A percentile compares a stretch with the other conserved stretches of the same genome.
Evolutionary conservation across 2,797 vertebrate genomes (phyloP).

Genomic region (Sebastes trivittatus): DNA sequence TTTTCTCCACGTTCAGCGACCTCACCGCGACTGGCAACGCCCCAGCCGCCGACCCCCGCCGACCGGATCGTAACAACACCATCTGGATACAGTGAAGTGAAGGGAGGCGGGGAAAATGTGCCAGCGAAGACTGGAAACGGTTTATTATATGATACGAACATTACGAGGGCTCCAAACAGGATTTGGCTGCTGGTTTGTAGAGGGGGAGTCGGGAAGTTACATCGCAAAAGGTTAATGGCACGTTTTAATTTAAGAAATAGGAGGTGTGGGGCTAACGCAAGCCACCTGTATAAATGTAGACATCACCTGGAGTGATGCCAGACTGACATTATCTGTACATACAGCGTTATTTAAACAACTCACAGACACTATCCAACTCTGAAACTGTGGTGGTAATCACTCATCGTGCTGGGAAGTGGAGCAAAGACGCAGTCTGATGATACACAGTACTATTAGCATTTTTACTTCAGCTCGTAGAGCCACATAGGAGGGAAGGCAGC

Average conservation of each 20-base stretch:
- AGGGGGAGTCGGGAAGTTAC: neutral
- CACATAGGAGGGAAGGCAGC: neutral
- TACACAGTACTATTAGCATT: slow-evolving; percentile 4
- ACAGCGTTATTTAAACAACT: slow-evolving; percentile 68
- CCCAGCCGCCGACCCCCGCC: slow-evolving; percentile 84
- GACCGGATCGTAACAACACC: slow-evolving; percentile 90
- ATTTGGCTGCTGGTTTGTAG: slow-evolving; percentile 53
- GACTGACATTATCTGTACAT: slow-evolving; percentile 59
- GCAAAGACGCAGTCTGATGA: slow-evolving; percentile 19
- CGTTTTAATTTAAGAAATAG: slow-evolving; percentile 53
- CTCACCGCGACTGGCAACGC: slow-evolving; percentile 84
- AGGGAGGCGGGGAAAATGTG: neutral
- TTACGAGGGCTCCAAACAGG: slow-evolving; percentile 45
- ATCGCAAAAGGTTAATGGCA: slow-evolving; percentile 5
- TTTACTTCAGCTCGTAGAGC: slow-evolving; percentile 6
- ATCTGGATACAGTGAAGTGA: slow-evolving; percentile 95
- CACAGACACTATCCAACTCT: slow-evolving; percentile 4
- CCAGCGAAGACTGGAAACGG: slow-evolving; percentile 17
- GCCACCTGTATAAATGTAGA: slow-evolving; percentile 32
- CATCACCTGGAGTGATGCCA: slow-evolving; percentile 74
- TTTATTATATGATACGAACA: slow-evolving; percentile 24
- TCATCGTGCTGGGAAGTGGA: slow-evolving; percentile 18
- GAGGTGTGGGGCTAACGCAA: slow-evolving; percentile 4
- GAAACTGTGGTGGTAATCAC: slow-evolving; percentile 15
- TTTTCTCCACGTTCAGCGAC: slow-evolving; percentile 97